Percentiles rank a stretch among this genome's conserved stretches.
Evolutionary conservation across 2,797 vertebrate species (phyloP).

Genomic region (Lepilemur septentrionalis): DNA sequence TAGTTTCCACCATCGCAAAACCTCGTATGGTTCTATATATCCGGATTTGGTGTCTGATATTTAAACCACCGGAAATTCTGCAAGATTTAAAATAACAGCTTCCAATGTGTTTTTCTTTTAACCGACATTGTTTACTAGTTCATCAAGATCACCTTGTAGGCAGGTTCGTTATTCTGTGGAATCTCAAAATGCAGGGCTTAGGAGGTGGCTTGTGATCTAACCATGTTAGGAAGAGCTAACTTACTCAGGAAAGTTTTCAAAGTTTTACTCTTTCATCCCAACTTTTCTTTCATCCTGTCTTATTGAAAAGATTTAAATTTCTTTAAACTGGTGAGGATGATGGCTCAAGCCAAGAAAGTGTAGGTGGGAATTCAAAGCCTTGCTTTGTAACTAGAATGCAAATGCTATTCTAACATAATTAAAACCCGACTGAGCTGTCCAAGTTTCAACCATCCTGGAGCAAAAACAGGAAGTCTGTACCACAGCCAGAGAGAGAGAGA

Average conservation of each 20-base stretch:
- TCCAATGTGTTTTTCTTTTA: not conserved
- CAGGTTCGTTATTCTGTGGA: not conserved
- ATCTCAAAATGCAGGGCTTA: accelerated
- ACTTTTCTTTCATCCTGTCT: not conserved
- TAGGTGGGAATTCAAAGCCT: not conserved
- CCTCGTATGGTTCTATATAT: accelerated
- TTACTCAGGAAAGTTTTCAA: no score
- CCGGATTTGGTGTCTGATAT: not conserved
- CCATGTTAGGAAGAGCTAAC: not conserved
- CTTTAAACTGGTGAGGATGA: not conserved
- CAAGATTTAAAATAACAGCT: not conserved
- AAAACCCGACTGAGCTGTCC: slow-evolving; percentile 22
- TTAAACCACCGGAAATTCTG: not conserved
- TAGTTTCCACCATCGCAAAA: not conserved
- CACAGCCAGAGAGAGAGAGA: not conserved
- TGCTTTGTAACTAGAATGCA: slow-evolving; percentile 4
- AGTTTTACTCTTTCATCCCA: not conserved
- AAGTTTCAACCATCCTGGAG: slow-evolving; percentile 26
- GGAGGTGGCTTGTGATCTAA: no score
- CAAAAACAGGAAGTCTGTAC: slow-evolving; percentile 38
- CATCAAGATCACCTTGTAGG: accelerated
- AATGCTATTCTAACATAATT: slow-evolving; percentile 10
- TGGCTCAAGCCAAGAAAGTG: not conserved
- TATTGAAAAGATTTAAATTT: not conserved
- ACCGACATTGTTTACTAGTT: accelerated